phyloP scores from a whole-genome alignment of 1,140 invertebrate species.

The Popillia japonica region DNA sequence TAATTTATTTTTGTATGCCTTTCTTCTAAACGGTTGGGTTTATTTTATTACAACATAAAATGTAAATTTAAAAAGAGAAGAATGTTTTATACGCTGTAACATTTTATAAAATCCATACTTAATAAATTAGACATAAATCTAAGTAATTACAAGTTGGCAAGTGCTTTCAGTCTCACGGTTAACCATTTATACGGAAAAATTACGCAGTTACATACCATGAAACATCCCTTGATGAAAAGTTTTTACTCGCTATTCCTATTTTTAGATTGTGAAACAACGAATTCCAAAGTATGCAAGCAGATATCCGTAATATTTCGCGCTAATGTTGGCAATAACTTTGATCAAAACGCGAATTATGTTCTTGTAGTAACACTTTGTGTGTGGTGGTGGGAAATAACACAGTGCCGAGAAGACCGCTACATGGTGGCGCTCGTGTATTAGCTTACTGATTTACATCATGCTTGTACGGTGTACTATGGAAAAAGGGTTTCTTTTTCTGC shows the following conservation, averaged over 20 bases:
- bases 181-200: neutral
- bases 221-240: neutral
- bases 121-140: no score
- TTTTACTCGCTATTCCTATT: neutral
- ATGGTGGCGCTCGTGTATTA: constrained; percentile 46
- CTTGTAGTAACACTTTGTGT: constrained; percentile 46
- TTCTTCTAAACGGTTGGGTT: neutral
- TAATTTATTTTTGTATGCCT: neutral
- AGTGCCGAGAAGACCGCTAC: constrained; percentile 32
- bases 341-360: constrained; percentile 46
- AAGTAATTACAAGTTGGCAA: no score
- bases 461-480: constrained; percentile 1
- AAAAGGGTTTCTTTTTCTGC: constrained; percentile 7
- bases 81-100: no score
- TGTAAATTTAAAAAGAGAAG: no score
- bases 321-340: constrained; percentile 50
- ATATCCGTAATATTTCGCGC: constrained; percentile 49
- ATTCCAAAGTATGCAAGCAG: constrained; percentile 44
- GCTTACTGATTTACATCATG: constrained; percentile 47
- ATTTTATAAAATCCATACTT: no score
- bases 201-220: neutral
- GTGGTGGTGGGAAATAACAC: constrained; percentile 43
- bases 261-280: constrained; percentile 9
- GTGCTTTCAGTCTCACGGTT: no score
- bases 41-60: no score